Percentiles rank a stretch among this genome's conserved stretches.
These are phyloP conservation scores for Cromileptes altivelis DNA, from an alignment of 2,113 vertebrate genomes.

Conservation along the genomic window DNA sequence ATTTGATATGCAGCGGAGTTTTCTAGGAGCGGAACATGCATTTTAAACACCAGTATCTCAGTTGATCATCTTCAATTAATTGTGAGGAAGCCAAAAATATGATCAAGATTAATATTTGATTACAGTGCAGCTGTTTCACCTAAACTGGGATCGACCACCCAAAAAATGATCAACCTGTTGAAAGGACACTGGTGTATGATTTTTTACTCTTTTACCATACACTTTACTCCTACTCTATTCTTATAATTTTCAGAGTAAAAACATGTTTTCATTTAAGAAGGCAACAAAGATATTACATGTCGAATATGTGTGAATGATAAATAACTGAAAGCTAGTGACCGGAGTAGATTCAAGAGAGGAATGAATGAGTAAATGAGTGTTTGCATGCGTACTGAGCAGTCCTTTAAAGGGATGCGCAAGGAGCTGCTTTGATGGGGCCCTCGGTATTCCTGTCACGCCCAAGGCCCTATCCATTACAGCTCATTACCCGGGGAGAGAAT, in stretches of 20 bases:
- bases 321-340: conserved; percentile 23
- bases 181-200: no score
- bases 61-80: no score
- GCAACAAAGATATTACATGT: neutral
- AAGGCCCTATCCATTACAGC: conserved; percentile 78
- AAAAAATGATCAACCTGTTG: no score
- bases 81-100: no score
- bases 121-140: no score
- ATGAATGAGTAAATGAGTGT: conserved; percentile 61
- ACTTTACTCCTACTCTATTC: neutral
- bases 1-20: no score
- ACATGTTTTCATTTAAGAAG: neutral
- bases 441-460: conserved; percentile 77
- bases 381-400: conserved; percentile 66
- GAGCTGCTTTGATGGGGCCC: conserved; percentile 68
- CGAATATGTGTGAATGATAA: neutral
- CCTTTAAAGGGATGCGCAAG: conserved; percentile 52
- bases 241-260: neutral
- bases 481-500: conserved; percentile 74
- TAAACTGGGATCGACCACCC: no score
- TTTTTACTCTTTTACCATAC: no score
- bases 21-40: no score
- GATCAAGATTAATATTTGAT: no score
- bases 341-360: conserved; percentile 36
- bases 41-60: no score